A percentile compares a stretch with the other conserved stretches of the same genome.
Conservation (phyloP, 2,888 invertebrate species). For the Branchellion lobata region DNA sequence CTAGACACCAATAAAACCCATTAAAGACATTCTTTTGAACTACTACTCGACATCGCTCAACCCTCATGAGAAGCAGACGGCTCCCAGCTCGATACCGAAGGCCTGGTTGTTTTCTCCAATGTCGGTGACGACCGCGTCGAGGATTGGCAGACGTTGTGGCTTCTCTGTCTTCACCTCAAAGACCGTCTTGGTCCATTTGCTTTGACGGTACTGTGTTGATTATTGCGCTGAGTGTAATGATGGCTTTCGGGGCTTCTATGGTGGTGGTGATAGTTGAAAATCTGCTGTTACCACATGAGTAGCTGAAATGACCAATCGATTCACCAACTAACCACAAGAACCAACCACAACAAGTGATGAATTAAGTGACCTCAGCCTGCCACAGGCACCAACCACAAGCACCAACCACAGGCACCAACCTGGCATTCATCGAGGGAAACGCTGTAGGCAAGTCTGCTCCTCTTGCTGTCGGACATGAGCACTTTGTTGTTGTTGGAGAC, state of each 20-base stretch:
- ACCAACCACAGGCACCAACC: conserved; percentile 47
- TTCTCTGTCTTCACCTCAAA: conserved; percentile 78
- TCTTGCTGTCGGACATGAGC: conserved; percentile 43
- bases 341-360: no score
- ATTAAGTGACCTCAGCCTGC: no score
- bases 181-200: conserved; percentile 76
- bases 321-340: no score
- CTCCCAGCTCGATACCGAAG: conserved; percentile 81
- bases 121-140: conserved; percentile 79
- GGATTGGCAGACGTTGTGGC: conserved; percentile 76
- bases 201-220: conserved; percentile 55
- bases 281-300: no score
- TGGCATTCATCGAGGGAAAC: conserved; percentile 51
- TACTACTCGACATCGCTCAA: not conserved
- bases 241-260: not conserved
- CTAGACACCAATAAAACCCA: not conserved
- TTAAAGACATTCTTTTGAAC: not conserved
- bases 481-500: conserved; percentile 51
- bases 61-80: conserved; percentile 72
- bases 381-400: no score
- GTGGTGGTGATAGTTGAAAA: no score
- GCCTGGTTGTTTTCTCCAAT: conserved; percentile 74
- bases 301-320: no score
- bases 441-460: conserved; percentile 48
- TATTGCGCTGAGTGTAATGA: not conserved